Conservation (phyloP, 2,888 invertebrate species). For the Gymnoscelis rufifasciata region DNA sequence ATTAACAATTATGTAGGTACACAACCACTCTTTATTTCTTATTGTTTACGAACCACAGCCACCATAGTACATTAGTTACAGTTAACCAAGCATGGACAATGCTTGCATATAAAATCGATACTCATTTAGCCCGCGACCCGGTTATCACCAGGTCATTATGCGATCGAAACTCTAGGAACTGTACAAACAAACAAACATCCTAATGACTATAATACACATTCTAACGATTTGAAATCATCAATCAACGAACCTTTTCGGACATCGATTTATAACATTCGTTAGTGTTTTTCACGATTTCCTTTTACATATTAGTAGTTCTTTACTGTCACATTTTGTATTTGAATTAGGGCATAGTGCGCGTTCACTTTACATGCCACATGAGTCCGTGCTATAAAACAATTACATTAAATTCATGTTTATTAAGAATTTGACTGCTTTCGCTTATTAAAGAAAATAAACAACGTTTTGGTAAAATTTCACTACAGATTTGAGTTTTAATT, state of each 20-base stretch:
- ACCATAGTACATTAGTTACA: neutral
- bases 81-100: conserved; percentile 3
- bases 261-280: neutral
- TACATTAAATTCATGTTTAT: too few species aligned
- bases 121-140: conserved; percentile 7
- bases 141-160: conserved; percentile 17
- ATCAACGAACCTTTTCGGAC: conserved; percentile 12
- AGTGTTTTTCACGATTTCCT: too few species aligned
- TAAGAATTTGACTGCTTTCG: too few species aligned
- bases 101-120: neutral
- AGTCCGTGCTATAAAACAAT: too few species aligned
- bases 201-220: conserved; percentile 10
- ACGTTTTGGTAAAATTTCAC: too few species aligned
- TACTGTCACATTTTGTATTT: conserved; percentile 5
- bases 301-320: too few species aligned
- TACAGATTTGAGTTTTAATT: too few species aligned
- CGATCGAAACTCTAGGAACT: conserved; percentile 8
- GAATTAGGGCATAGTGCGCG: too few species aligned
- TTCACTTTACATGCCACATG: too few species aligned
- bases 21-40: neutral
- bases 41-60: too few species aligned
- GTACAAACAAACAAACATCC: neutral
- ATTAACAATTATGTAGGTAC: too few species aligned
- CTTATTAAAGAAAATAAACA: too few species aligned
- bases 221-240: conserved; percentile 11